Evolutionary conservation across 2,888 invertebrate genomes (phyloP).

Genomic region (Cinara cedri): DNA sequence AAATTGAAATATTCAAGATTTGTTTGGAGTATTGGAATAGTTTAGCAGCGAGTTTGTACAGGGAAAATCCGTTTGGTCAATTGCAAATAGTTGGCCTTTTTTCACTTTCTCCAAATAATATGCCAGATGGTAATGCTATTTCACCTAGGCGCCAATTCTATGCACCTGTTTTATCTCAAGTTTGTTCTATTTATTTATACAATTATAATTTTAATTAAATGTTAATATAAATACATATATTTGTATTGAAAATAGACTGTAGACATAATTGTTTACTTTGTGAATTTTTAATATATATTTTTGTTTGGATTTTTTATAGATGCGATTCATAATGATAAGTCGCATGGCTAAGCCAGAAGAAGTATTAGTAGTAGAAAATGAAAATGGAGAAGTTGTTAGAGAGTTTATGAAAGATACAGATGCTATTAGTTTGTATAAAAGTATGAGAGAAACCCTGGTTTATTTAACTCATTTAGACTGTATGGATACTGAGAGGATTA

Average conservation of each 20-base stretch:
- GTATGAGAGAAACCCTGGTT: constrained; percentile 97
- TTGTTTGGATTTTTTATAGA: constrained; percentile 62
- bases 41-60: constrained; percentile 89
- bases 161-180: constrained; percentile 79
- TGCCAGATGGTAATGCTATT: constrained; percentile 61
- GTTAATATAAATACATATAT: background rate
- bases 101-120: constrained; percentile 53
- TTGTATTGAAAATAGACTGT: background rate
- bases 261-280: constrained; percentile 1
- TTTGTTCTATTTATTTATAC: constrained; percentile 58
- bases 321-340: constrained; percentile 97
- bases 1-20: constrained; percentile 99
- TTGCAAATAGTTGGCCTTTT: constrained; percentile 44
- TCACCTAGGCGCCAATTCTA: constrained; percentile 74
- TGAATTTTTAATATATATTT: constrained; percentile 22
- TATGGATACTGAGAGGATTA: constrained; percentile 95
- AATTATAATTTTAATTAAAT: background rate
- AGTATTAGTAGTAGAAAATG: constrained; percentile 98
- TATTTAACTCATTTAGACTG: constrained; percentile 99
- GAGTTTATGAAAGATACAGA: constrained; percentile 99
- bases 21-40: constrained; percentile 99
- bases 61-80: constrained; percentile 69
- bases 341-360: constrained; percentile 99
- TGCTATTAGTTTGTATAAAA: constrained; percentile 98
- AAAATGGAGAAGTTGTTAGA: constrained; percentile 98